Percentiles rank a stretch among this genome's conserved stretches.
These are phyloP conservation scores for Eupeodes luniger DNA, from an alignment of 2,888 invertebrate genomes.

Conservation along the genomic window DNA sequence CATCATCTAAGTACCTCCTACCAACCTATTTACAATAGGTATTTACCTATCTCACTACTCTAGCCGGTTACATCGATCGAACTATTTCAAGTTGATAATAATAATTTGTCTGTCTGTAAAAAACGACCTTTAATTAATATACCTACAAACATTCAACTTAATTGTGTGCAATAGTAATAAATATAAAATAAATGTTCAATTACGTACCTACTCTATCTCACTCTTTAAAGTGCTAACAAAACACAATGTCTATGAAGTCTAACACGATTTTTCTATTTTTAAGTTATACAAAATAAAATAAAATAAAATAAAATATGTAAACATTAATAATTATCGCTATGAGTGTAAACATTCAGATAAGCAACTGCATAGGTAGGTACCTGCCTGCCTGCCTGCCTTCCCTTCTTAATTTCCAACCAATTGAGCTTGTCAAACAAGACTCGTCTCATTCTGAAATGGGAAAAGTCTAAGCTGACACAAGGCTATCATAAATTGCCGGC, in stretches of 20 bases:
- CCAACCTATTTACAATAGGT: no score
- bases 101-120: slow-evolving; percentile 11
- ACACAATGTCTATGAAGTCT: slow-evolving; percentile 47
- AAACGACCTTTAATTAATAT: slow-evolving; percentile 21
- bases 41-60: neutral
- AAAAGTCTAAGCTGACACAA: neutral
- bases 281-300: slow-evolving; percentile 11
- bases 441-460: slow-evolving; percentile 22
- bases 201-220: neutral
- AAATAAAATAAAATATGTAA: slow-evolving; percentile 4
- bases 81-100: neutral
- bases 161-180: slow-evolving; percentile 36
- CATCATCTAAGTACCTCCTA: neutral
- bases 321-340: slow-evolving; percentile 30
- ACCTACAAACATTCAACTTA: slow-evolving; percentile 20
- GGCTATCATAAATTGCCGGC: slow-evolving; percentile 50
- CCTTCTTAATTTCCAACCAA: neutral
- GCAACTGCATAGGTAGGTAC: neutral
- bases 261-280: slow-evolving; percentile 48
- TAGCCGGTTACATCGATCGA: neutral
- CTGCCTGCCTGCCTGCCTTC: neutral
- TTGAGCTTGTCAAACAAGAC: slow-evolving; percentile 52
- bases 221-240: slow-evolving; percentile 55
- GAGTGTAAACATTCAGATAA: slow-evolving; percentile 58
- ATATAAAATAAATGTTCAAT: slow-evolving; percentile 63